Conservation (phyloP, 1,140 invertebrate species). For the Globodera rostochiensis region DNA sequence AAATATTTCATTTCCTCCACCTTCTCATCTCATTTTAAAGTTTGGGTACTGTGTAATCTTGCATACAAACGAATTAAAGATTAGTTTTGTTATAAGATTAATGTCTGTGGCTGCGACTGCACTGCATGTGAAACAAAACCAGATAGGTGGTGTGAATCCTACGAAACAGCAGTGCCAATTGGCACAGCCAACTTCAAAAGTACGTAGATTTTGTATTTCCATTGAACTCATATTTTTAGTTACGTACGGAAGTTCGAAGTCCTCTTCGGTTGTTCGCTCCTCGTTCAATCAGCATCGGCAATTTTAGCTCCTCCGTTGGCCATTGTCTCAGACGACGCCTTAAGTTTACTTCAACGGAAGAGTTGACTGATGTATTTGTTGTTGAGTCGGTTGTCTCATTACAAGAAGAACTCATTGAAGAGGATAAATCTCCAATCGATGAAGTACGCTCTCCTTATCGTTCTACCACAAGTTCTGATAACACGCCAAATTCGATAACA, state of each 20-base stretch:
- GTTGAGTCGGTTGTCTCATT: not conserved
- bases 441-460: slow-evolving; percentile 9
- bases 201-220: not conserved
- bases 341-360: not conserved
- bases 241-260: not conserved
- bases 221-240: too few species aligned
- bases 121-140: not conserved
- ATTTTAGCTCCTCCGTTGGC: not conserved
- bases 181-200: not conserved
- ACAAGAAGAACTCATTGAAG: not conserved
- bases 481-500: slow-evolving; percentile 37
- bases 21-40: too few species aligned
- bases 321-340: not conserved
- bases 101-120: not conserved
- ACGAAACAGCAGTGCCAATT: not conserved
- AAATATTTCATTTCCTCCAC: too few species aligned
- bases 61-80: not conserved
- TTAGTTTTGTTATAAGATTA: not conserved
- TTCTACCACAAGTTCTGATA: slow-evolving; percentile 29
- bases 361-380: not conserved
- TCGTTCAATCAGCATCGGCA: not conserved
- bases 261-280: slow-evolving; percentile 7
- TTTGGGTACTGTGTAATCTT: not conserved
- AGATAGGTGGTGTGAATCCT: not conserved
- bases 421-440: not conserved